Evolutionary conservation across 2,888 invertebrate genomes (phyloP).

Genomic region (Sipunculus nudus): DNA sequence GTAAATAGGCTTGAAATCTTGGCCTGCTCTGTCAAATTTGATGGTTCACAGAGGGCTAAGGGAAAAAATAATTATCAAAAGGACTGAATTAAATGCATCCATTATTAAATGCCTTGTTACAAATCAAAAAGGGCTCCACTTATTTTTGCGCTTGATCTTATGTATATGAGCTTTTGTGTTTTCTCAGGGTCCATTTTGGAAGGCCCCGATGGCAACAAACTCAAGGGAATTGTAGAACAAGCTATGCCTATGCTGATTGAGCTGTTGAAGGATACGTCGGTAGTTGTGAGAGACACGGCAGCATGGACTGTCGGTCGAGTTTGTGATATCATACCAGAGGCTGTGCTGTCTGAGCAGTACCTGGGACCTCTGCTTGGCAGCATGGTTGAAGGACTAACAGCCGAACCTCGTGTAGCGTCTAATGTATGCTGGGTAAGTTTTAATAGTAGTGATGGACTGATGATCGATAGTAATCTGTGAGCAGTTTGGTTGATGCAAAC

Average conservation of each 20-base stretch:
- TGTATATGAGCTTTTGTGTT: no score
- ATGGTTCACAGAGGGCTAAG: no score
- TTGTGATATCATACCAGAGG: constrained; percentile 96
- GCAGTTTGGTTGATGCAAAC: no score
- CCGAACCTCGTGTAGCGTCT: constrained; percentile 92
- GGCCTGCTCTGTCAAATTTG: no score
- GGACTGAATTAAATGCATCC: no score
- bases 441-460: no score
- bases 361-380: constrained; percentile 76
- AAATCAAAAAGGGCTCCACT: no score
- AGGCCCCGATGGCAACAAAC: constrained; percentile 85
- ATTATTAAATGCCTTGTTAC: no score
- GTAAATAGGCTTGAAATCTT: no score
- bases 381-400: constrained; percentile 78
- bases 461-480: constrained; percentile 2
- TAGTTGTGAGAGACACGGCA: constrained; percentile 94
- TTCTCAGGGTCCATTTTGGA: constrained; percentile 82
- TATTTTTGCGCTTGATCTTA: no score
- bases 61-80: no score
- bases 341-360: constrained; percentile 83
- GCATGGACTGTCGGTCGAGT: constrained; percentile 99
- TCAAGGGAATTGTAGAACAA: constrained; percentile 93
- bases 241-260: constrained; percentile 96
- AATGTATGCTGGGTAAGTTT: constrained; percentile 95
- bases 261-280: constrained; percentile 92